phyloP scores from a whole-genome alignment of 2,797 vertebrate genomes.

The Lerista edwardsae region DNA sequence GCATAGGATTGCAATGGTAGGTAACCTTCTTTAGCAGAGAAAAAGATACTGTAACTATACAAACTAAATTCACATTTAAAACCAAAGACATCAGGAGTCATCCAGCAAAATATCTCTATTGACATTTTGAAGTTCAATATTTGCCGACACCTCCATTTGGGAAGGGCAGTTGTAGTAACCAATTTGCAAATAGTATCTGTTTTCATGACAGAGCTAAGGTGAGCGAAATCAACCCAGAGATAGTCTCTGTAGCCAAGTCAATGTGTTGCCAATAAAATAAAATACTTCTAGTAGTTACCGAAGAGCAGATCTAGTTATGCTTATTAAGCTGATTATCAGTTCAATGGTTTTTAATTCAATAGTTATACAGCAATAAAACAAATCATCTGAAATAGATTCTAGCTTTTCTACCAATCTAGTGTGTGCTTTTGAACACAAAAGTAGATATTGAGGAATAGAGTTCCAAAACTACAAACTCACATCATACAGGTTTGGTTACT shows the following conservation, averaged over 20 bases:
- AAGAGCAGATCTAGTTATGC: slow-evolving; percentile 59
- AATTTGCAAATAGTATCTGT: neutral
- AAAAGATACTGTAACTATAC: neutral
- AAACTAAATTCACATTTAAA: too few species aligned
- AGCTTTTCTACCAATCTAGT: slow-evolving; percentile 58
- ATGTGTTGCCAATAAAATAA: neutral
- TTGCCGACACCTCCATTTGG: neutral
- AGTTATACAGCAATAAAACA: slow-evolving; percentile 33
- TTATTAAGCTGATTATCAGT: slow-evolving; percentile 51
- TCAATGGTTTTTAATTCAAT: slow-evolving; percentile 43
- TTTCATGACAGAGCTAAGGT: neutral
- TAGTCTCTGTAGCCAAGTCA: neutral
- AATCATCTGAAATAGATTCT: slow-evolving; percentile 48
- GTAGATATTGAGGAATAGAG: slow-evolving; percentile 68
- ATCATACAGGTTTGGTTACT: slow-evolving; percentile 62
- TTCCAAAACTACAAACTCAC: slow-evolving; percentile 65
- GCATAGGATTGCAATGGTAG: neutral
- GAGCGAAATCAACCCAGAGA: slow-evolving; percentile 7
- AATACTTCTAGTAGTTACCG: slow-evolving; percentile 47
- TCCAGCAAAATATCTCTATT: neutral
- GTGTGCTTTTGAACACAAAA: slow-evolving; percentile 62
- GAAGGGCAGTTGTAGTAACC: neutral
- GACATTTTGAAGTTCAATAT: neutral
- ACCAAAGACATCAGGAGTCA: neutral
- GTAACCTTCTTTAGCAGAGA: neutral